These are phyloP conservation scores for Fundulus diaphanus DNA, from an alignment of 2,797 vertebrate species.

Conservation along the genomic window DNA sequence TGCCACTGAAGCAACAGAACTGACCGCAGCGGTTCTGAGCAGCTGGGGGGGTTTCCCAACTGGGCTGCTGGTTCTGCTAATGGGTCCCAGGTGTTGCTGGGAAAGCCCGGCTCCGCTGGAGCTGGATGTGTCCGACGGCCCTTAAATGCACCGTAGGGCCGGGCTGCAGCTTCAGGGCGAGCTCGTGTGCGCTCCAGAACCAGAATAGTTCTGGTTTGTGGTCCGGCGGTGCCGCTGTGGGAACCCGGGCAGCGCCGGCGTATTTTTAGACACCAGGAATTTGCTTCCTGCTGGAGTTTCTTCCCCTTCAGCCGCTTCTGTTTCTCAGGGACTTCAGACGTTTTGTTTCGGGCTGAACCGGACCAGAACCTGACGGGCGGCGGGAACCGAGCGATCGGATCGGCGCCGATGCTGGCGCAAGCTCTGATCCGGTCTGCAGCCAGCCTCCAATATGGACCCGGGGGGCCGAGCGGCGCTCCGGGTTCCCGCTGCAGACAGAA, in stretches of 20 bases:
- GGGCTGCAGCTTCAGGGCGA: background rate
- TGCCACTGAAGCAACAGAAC: background rate
- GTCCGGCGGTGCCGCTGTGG: slow-evolving; percentile 56
- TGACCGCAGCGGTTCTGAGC: slow-evolving; percentile 2
- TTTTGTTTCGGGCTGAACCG: slow-evolving; percentile 3
- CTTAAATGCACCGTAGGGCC: slow-evolving; percentile 10
- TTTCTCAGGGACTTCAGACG: slow-evolving; percentile 8
- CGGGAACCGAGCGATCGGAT: too few relatives aligned
- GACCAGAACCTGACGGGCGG: background rate
- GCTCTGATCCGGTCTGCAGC: too few relatives aligned
- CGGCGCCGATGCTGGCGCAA: too few relatives aligned
- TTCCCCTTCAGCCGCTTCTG: background rate
- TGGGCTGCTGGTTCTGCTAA: slow-evolving; percentile 7
- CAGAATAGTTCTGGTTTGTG: slow-evolving; percentile 65
- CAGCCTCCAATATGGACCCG: too few relatives aligned
- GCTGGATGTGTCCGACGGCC: slow-evolving; percentile 6
- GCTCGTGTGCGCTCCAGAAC: too few relatives aligned
- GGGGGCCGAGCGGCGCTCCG: too few relatives aligned
- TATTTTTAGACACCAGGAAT: slow-evolving; percentile 74
- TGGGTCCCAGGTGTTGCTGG: slow-evolving; percentile 32
- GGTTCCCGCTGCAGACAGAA: slow-evolving; percentile 10
- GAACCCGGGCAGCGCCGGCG: slow-evolving; percentile 33
- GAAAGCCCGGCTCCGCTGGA: too few relatives aligned
- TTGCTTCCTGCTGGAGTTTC: slow-evolving; percentile 19
- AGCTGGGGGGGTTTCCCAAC: slow-evolving; percentile 33